phyloP scores from a whole-genome alignment of 2,113 vertebrate species.

The Megaptera novaeangliae region DNA sequence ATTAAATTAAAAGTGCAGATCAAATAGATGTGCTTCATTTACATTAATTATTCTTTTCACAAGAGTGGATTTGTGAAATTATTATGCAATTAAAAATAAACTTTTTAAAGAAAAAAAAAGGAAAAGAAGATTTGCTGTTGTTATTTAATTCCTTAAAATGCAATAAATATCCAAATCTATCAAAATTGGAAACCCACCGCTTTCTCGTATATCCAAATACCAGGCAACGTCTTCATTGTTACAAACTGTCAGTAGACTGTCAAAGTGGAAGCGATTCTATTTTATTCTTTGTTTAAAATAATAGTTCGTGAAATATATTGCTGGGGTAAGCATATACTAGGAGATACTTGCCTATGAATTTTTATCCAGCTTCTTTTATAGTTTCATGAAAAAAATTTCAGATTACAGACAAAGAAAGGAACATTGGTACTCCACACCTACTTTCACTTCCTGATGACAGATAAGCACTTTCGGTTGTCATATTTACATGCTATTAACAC shows the following conservation, averaged over 20 bases:
- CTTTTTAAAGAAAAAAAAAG: background rate
- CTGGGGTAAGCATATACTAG: background rate
- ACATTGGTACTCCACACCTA: background rate
- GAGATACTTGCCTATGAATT: slow-evolving; percentile 31
- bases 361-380: slow-evolving; percentile 29
- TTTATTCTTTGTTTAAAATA: slow-evolving; percentile 57
- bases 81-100: background rate
- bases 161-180: background rate
- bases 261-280: background rate
- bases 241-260: background rate
- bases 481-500: slow-evolving; percentile 50
- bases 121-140: background rate
- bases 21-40: background rate
- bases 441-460: slow-evolving; percentile 27
- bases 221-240: background rate
- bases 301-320: slow-evolving; percentile 25
- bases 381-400: slow-evolving; percentile 48
- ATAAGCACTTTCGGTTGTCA: background rate
- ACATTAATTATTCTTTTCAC: background rate
- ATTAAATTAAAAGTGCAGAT: background rate
- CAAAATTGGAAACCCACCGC: background rate
- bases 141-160: background rate
- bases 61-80: background rate
- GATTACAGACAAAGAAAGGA: slow-evolving; percentile 32
- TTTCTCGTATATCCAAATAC: background rate